Conservation (phyloP, 2,113 vertebrate species). For the Archilochus colubris region DNA sequence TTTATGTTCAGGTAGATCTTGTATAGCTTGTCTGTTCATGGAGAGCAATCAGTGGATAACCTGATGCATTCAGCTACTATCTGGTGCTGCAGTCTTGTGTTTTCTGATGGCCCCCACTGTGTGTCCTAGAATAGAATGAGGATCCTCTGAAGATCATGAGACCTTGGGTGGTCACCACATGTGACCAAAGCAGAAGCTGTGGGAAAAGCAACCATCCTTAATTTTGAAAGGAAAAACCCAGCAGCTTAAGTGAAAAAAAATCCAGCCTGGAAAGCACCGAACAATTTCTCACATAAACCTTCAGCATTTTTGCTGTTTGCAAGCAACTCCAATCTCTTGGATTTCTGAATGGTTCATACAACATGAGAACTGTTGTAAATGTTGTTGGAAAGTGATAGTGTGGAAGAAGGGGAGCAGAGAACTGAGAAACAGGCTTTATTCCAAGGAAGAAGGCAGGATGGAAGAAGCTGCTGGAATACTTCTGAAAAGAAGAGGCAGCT, state of each 20-base stretch:
- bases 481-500: neutral
- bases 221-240: slow-evolving; percentile 1
- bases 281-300: neutral
- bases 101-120: neutral
- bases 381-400: neutral
- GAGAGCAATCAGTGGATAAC: neutral
- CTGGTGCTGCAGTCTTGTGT: neutral
- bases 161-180: neutral
- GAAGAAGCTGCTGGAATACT: neutral
- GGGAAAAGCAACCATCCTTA: neutral
- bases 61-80: neutral
- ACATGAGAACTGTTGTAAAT: neutral
- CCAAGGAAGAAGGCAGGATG: neutral
- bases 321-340: neutral
- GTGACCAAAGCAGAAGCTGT: slow-evolving; percentile 55
- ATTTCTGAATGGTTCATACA: neutral
- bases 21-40: neutral
- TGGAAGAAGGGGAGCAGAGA: neutral
- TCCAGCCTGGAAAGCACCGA: slow-evolving; percentile 21
- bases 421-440: neutral
- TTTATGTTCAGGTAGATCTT: neutral
- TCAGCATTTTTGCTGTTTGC: neutral
- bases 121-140: slow-evolving; percentile 9
- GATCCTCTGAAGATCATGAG: neutral
- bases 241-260: neutral